Conservation (phyloP, 2,797 vertebrate genomes). For the Liparis tanakae region DNA sequence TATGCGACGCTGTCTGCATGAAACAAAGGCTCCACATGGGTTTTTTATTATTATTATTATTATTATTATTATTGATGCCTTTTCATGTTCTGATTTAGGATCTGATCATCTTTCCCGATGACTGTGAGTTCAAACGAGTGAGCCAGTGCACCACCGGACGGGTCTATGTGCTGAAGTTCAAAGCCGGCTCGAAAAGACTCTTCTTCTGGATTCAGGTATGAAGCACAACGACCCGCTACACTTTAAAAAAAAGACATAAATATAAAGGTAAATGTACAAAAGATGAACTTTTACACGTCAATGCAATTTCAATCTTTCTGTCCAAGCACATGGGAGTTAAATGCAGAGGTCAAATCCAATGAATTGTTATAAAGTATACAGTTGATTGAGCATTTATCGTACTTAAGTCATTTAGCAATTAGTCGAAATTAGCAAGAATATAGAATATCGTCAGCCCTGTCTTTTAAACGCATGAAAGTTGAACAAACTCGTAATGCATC, state of each 20-base stretch:
- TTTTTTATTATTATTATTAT: background rate
- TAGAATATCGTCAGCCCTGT: too few relatives aligned
- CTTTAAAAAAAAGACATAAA: background rate
- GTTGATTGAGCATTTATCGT: background rate
- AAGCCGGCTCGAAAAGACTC: conserved; percentile 95
- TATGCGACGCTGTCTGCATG: background rate
- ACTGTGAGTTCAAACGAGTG: conserved; percentile 97
- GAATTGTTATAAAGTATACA: background rate
- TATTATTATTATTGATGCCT: background rate
- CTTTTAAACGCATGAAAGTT: too few relatives aligned
- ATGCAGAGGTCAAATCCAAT: background rate
- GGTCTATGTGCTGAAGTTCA: conserved; percentile 97
- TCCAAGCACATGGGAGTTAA: too few relatives aligned
- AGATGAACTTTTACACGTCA: background rate
- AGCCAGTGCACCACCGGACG: conserved; percentile 95
- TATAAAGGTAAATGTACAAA: background rate
- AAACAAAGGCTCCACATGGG: background rate
- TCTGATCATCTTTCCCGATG: conserved; percentile 97
- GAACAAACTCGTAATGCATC: too few relatives aligned
- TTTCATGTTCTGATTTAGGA: conserved; percentile 79
- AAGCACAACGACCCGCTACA: background rate
- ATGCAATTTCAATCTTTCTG: background rate
- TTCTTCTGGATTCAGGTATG: conserved; percentile 99
- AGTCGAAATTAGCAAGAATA: too few relatives aligned
- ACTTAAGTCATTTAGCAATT: too few relatives aligned